These are phyloP conservation scores for Anguilla marmorata DNA, from an alignment of 2,797 vertebrate genomes.

Conservation along the genomic window DNA sequence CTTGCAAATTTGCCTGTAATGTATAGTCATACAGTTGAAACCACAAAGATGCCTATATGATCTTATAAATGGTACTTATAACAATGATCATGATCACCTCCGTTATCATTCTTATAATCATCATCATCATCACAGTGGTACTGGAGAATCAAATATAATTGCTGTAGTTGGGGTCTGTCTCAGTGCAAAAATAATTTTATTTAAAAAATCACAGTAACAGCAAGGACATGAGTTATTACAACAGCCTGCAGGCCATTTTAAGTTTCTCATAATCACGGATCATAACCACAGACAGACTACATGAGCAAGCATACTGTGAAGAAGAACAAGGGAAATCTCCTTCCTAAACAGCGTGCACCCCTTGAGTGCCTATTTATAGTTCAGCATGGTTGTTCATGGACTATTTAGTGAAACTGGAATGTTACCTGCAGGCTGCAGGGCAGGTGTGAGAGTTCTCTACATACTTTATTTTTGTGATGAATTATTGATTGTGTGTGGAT, in stretches of 20 bases:
- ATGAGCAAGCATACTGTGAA: not conserved
- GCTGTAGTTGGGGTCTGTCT: not conserved
- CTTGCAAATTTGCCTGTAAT: not conserved
- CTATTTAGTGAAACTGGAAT: not conserved
- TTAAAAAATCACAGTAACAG: not conserved
- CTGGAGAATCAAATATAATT: not conserved
- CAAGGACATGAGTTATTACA: not conserved
- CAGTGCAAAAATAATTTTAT: not conserved
- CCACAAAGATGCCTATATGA: not conserved
- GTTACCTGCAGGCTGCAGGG: not conserved
- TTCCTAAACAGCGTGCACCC: not conserved
- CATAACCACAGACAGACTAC: not conserved
- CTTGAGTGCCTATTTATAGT: not conserved
- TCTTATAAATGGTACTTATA: not conserved
- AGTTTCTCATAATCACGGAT: not conserved
- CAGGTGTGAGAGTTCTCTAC: not conserved
- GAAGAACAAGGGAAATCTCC: not conserved
- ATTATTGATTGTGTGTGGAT: not conserved
- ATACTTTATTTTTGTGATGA: not conserved
- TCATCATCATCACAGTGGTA: not conserved
- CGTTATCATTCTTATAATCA: not conserved
- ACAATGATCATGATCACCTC: too few relatives aligned
- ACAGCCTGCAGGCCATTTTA: not conserved
- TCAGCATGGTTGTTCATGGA: not conserved
- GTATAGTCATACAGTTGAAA: not conserved